Conservation (phyloP, 1,140 invertebrate genomes). For the Platyscapa corneri region DNA sequence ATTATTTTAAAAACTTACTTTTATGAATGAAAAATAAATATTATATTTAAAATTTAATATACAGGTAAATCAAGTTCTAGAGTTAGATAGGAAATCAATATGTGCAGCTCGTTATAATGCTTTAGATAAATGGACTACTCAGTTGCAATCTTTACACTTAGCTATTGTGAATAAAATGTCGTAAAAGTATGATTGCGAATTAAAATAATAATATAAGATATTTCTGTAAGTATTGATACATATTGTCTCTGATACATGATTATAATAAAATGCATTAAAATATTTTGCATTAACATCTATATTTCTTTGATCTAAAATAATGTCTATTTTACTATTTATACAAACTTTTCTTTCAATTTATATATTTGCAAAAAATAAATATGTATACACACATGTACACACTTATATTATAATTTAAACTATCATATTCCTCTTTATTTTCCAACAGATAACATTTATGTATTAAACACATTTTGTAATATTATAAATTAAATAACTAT, state of each 20-base stretch:
- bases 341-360: conserved; percentile 14
- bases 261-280: conserved; percentile 43
- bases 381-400: neutral
- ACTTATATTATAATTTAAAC: neutral
- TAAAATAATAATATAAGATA: conserved; percentile 43
- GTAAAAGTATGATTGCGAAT: conserved; percentile 66
- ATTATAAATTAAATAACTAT: too few relatives aligned
- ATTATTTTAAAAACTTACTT: too few relatives aligned
- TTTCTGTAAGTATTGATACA: conserved; percentile 49
- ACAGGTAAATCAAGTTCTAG: conserved; percentile 92
- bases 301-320: conserved; percentile 12
- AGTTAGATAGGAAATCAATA: conserved; percentile 87
- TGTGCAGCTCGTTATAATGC: conserved; percentile 92
- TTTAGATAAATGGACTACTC: conserved; percentile 96
- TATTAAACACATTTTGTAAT: too few relatives aligned
- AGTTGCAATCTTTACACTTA: conserved; percentile 90
- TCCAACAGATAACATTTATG: too few relatives aligned
- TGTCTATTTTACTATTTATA: conserved; percentile 16
- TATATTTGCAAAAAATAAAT: too few relatives aligned
- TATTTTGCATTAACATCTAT: conserved; percentile 42
- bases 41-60: conserved; percentile 40
- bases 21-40: too few relatives aligned
- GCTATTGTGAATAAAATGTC: conserved; percentile 94
- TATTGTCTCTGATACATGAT: conserved; percentile 32
- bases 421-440: neutral